Base-by-base conservation (phyloP, 2,888 invertebrate genomes). In the Neoaliturus tenellus region DNA sequence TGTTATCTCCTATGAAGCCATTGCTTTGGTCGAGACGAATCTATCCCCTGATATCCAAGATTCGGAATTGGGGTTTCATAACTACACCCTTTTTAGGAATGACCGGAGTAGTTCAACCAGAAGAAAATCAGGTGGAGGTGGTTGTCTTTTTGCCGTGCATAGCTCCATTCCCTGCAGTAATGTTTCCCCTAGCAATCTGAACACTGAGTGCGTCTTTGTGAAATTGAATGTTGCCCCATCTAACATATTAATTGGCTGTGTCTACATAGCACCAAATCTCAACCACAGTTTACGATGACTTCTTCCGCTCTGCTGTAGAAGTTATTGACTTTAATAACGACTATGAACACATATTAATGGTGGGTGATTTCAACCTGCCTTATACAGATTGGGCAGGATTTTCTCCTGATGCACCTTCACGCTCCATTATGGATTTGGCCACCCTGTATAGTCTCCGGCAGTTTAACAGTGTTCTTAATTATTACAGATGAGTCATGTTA, bases 181-280 rank as follows among this genome's bases (percentile, higher is more conserved):
- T n/a, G n/a, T n/a, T n/a, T n/a, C n/a, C n/a, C n/a, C n/a, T n/a
- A n/a, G n/a, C n/a, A n/a, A n/a, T n/a, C n/a, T n/a, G n/a, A n/a
- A n/a, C n/a, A n/a, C n/a, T n/a, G n/a, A n/a, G n/a, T n/a, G n/a
- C n/a, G n/a, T n/a, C n/a, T n/a, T n/a, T n/a, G n/a, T n/a, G n/a
- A n/a, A n/a, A n/a, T n/a, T n/a, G n/a, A n/a, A n/a, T n/a, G n/a
- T n/a, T n/a, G n/a, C n/a, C n/a, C n/a, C n/a, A n/a, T n/a, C n/a
- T n/a, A n/a, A n/a, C n/a, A n/a, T n/a, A n/a, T 20, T 55, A 55
- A 55, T 71, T 31, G 73, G 33, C 10, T 71, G 73, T 71, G 73
- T 31, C 3, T 71, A 71, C 33, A 71, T 71, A 35, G 33, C 73
- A 31, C 25, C 73, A 5, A 71, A 71, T 12, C 73, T 17, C 17